Percentiles rank a stretch among this genome's conserved stretches.
These are phyloP conservation scores for Drosophila tsacasi DNA, from an alignment of 1,140 invertebrate species.

Conservation along the genomic window DNA sequence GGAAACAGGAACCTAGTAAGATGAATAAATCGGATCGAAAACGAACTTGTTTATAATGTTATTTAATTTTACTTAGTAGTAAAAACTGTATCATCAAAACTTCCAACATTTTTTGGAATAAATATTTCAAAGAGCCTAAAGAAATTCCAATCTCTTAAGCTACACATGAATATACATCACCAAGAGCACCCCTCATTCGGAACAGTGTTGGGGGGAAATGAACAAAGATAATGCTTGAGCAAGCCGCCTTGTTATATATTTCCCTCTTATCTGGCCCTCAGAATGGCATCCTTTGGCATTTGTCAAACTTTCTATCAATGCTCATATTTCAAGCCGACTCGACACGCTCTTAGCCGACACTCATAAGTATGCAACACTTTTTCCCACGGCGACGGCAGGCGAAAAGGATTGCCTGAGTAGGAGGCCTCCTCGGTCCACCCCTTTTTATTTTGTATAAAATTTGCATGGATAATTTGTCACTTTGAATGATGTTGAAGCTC, in stretches of 20 bases:
- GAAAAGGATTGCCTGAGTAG: constrained; percentile 15
- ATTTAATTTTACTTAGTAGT: too few species aligned
- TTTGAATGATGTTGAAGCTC: constrained; percentile 79
- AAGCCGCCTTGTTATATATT: constrained; percentile 39
- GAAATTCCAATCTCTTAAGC: neutral
- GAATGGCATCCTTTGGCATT: constrained; percentile 52
- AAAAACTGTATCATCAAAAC: too few species aligned
- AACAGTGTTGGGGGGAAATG: constrained; percentile 33
- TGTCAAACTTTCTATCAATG: constrained; percentile 74
- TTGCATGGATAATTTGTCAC: constrained; percentile 84
- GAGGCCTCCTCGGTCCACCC: neutral
- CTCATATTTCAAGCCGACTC: constrained; percentile 70
- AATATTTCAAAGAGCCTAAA: too few species aligned
- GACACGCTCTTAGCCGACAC: constrained; percentile 34
- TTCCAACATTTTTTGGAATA: too few species aligned
- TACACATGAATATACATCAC: too few species aligned
- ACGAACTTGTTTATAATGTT: too few species aligned
- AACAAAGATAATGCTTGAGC: constrained; percentile 49
- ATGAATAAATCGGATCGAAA: too few species aligned
- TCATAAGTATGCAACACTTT: constrained; percentile 78
- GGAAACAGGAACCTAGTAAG: neutral
- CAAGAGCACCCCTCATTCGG: neutral
- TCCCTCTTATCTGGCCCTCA: neutral
- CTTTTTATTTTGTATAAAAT: constrained; percentile 68
- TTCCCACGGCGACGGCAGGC: constrained; percentile 52